Conservation (phyloP, 2,797 vertebrate genomes). For the Melanotaenia nigrans region DNA sequence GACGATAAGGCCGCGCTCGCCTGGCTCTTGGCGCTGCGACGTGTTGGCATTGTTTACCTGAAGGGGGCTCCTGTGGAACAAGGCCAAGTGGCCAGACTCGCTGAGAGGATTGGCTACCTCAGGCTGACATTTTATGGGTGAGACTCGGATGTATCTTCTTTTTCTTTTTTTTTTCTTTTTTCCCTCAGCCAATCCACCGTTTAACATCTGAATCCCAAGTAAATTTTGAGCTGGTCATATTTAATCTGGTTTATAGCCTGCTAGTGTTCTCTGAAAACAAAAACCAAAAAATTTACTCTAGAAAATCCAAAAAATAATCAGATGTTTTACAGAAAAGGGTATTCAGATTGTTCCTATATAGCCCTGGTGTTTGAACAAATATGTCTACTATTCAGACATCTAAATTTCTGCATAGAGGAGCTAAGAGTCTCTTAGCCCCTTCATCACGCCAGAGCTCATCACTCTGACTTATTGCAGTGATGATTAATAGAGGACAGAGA, state of each 20-base stretch:
- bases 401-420: slow-evolving; percentile 42
- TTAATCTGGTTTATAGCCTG: slow-evolving; percentile 30
- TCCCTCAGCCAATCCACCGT: slow-evolving; percentile 4
- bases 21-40: slow-evolving; percentile 89
- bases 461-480: slow-evolving; percentile 64
- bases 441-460: slow-evolving; percentile 47
- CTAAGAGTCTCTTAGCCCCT: slow-evolving; percentile 24
- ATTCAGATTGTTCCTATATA: slow-evolving; percentile 20
- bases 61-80: slow-evolving; percentile 85
- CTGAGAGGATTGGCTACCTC: slow-evolving; percentile 91
- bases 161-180: background rate
- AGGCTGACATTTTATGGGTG: slow-evolving; percentile 95
- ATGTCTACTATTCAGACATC: slow-evolving; percentile 27
- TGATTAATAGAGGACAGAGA: slow-evolving; percentile 64
- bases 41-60: slow-evolving; percentile 88
- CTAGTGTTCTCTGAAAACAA: slow-evolving; percentile 18
- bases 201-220: slow-evolving; percentile 41
- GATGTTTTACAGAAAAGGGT: slow-evolving; percentile 22
- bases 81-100: slow-evolving; percentile 89
- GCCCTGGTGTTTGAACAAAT: slow-evolving; percentile 34
- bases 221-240: slow-evolving; percentile 35
- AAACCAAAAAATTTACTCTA: slow-evolving; percentile 1
- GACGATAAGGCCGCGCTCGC: slow-evolving; percentile 85
- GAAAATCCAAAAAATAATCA: background rate
- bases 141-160: slow-evolving; percentile 39